Base-by-base conservation (phyloP, 2,888 invertebrate genomes). In the Drosophila conformis region DNA sequence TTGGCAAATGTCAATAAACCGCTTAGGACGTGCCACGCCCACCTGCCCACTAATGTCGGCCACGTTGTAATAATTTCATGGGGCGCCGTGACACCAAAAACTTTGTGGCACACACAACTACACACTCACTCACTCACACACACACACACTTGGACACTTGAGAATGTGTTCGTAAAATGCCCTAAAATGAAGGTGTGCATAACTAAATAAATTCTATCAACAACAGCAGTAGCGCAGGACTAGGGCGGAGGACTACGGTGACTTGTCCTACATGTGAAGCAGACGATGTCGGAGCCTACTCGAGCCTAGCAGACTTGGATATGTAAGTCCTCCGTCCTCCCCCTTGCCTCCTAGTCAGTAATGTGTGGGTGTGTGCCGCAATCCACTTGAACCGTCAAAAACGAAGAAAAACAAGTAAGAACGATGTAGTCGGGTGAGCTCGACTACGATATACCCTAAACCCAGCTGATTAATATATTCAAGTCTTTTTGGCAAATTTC, bases 181-280 rank as follows among this genome's bases (percentile, higher is more conserved):
- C 89, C 89, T 79, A 79, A 80, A 87, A 90, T 77, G 79, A 90
- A 87, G 87, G 87, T 87, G 88, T 88, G 90, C 87, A 90, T 90
- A 87, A 87, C 90, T 83, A 90, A 87, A 80, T 88, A 90, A 88
- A 87, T 87, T 87, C 87, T 86, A 88, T 88, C 87, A 90, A 71
- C 78, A 69, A 67, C 87, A 81, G 85, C 69, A 81, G 85, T 69
- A 58, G 83, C 64, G 38, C 38, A 54, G 53, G 52, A 38, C 29
- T n/a, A 38, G 38, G 56, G 56, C n/a, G 25, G 33, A 25, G 15
- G 25, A 60, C 36, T 60, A 54, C 48, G 53, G 53, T 51, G 57
- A 69, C 68, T 71, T 79, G 73, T 69, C 81, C 74, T 78, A 79
- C 81, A 80, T 78, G 67, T 62, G 78, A 73, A 73, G 64, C 81